Evolutionary conservation across 2,797 vertebrate species (phyloP).

Genomic region (Characodon lateralis): DNA sequence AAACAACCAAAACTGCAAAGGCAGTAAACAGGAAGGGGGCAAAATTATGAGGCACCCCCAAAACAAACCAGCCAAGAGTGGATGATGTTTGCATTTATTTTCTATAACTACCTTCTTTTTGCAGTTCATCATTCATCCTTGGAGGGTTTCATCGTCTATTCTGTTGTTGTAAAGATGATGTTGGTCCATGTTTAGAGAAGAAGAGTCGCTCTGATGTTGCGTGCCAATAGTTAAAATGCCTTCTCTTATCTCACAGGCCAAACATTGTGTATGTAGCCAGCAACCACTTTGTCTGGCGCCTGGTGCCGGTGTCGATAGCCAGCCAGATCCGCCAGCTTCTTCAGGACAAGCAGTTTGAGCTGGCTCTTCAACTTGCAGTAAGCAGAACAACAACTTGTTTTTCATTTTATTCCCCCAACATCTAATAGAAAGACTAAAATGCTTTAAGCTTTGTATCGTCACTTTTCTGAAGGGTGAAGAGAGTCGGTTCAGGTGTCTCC

Average conservation of each 20-base stretch:
- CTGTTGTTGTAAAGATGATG: constrained; percentile 9
- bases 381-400: constrained; percentile 61
- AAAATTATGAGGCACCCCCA: neutral
- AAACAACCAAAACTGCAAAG: neutral
- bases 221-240: neutral
- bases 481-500: neutral
- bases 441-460: no score
- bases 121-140: neutral
- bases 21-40: neutral
- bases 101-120: no score
- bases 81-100: no score
- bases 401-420: neutral
- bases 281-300: constrained; percentile 99
- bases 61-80: neutral
- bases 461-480: constrained; percentile 14
- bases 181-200: constrained; percentile 13
- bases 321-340: constrained; percentile 96
- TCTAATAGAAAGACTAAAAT: neutral
- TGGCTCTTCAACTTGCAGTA: constrained; percentile 96
- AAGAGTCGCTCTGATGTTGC: neutral
- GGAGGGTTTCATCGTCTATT: neutral
- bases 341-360: constrained; percentile 98
- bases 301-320: constrained; percentile 95
- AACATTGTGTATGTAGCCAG: constrained; percentile 97
- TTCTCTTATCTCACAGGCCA: constrained; percentile 74